Conservation (phyloP, 2,888 invertebrate species). For the Dorcus hopei region DNA sequence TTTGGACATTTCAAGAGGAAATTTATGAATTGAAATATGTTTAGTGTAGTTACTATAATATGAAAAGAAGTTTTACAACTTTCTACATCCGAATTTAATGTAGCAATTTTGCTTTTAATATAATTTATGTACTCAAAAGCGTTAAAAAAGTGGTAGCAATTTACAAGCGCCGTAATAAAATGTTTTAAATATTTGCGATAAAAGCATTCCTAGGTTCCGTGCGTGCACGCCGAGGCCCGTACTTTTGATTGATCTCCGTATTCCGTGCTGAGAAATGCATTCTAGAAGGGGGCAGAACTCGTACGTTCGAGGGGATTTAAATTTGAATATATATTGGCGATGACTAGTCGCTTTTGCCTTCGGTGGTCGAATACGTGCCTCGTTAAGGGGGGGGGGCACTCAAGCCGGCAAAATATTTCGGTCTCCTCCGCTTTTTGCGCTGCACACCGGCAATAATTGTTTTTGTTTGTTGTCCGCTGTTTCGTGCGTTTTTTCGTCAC, state of each 20-base stretch:
- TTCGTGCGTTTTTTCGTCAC: no score
- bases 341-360: slow-evolving; percentile 38
- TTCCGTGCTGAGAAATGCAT: slow-evolving; percentile 43
- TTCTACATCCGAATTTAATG: not conserved
- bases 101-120: not conserved
- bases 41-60: no score
- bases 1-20: no score
- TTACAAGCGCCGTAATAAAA: slow-evolving; percentile 15
- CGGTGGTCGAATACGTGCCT: slow-evolving; percentile 19
- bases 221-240: slow-evolving; percentile 20
- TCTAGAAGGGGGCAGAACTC: slow-evolving; percentile 22
- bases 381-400: no score
- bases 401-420: no score
- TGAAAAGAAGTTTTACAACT: not conserved
- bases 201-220: slow-evolving; percentile 21
- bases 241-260: slow-evolving; percentile 42
- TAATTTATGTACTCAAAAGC: not conserved
- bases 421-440: no score
- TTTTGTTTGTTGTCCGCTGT: no score
- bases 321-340: slow-evolving; percentile 48
- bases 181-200: slow-evolving; percentile 22
- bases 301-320: slow-evolving; percentile 37
- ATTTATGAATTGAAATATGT: no score
- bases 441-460: no score
- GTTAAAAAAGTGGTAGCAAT: slow-evolving; percentile 10